Conservation (phyloP, 1,140 invertebrate genomes). For the Pogonognathellus flavescens region DNA sequence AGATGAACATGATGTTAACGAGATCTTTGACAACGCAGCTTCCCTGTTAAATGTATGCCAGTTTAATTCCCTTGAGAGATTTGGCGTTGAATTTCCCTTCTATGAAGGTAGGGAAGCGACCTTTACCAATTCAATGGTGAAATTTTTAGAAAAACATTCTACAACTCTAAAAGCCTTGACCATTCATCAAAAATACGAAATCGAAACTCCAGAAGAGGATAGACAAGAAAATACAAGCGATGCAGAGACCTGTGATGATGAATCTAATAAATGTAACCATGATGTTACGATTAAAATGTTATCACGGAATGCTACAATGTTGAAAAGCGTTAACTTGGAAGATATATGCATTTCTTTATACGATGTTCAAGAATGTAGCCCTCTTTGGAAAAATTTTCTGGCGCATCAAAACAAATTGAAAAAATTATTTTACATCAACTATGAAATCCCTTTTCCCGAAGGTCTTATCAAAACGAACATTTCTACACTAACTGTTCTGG, state of each 20-base stretch:
- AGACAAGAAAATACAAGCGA: background rate
- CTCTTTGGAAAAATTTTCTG: slow-evolving; percentile 55
- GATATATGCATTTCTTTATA: slow-evolving; percentile 22
- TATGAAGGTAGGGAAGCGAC: background rate
- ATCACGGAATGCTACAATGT: background rate
- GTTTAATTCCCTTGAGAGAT: background rate
- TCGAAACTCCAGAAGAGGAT: background rate
- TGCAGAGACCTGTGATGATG: background rate
- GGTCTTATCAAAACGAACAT: slow-evolving; percentile 16
- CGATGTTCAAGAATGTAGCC: slow-evolving; percentile 27
- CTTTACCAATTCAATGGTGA: background rate
- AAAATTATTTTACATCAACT: slow-evolving; percentile 43
- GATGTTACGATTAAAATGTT: slow-evolving; percentile 36
- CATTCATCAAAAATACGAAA: slow-evolving; percentile 19
- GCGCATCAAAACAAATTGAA: slow-evolving; percentile 8
- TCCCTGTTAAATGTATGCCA: background rate
- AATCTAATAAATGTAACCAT: background rate
- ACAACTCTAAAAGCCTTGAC: background rate
- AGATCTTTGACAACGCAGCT: background rate
- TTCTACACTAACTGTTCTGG: slow-evolving; percentile 19
- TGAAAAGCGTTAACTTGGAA: slow-evolving; percentile 39
- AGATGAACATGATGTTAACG: background rate
- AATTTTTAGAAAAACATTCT: background rate
- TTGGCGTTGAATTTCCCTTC: background rate
- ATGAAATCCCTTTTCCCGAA: slow-evolving; percentile 46